These are phyloP conservation scores for Gadopsis marmoratus DNA, from an alignment of 2,797 vertebrate genomes.

Conservation along the genomic window DNA sequence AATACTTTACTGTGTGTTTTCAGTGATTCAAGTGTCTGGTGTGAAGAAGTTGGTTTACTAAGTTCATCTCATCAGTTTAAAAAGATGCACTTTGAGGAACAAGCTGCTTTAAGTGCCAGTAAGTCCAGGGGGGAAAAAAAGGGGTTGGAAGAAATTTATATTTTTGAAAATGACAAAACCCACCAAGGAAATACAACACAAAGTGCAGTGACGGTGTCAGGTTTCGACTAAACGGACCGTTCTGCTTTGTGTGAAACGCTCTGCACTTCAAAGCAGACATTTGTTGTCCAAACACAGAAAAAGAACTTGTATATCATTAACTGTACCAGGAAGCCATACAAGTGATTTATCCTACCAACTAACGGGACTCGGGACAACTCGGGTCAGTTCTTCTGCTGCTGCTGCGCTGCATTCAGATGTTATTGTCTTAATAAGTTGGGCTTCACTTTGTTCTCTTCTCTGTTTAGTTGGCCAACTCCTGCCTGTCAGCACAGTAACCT, in stretches of 20 bases:
- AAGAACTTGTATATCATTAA: not conserved
- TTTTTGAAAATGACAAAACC: not conserved
- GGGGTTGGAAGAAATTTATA: not conserved
- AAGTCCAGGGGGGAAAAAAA: not conserved
- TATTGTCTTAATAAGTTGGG: not conserved
- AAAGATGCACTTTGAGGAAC: not conserved
- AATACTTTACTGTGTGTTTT: not conserved
- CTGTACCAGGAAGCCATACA: not conserved
- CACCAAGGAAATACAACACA: not conserved
- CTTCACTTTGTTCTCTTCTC: not conserved
- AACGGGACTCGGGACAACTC: too few species aligned
- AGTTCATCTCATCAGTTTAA: not conserved
- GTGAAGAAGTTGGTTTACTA: not conserved
- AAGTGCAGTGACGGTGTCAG: not conserved
- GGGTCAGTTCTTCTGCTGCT: not conserved
- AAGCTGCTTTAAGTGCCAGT: not conserved
- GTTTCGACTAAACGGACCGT: not conserved
- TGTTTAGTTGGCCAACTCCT: not conserved
- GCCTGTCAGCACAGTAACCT: not conserved
- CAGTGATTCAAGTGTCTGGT: not conserved
- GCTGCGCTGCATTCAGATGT: not conserved
- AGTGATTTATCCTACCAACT: not conserved
- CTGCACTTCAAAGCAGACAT: not conserved
- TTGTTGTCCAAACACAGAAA: not conserved
- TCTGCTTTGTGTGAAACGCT: rapidly evolving